Conservation (phyloP, 2,888 invertebrate genomes). For the Papilio elwesi region DNA sequence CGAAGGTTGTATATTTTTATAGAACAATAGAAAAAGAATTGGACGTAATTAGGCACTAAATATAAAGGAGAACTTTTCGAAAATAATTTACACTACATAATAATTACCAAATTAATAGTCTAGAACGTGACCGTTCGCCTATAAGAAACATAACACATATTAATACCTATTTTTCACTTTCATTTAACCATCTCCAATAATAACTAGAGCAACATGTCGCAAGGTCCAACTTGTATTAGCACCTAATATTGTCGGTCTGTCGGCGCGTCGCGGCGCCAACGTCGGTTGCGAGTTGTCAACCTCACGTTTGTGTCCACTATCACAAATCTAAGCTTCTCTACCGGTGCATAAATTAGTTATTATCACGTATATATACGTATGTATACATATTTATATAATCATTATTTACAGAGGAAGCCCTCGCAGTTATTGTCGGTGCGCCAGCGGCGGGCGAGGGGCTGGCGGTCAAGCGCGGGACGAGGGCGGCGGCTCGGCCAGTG, state of each 20-base stretch:
- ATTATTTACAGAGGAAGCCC: constrained; percentile 76
- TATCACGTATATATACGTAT: constrained; percentile 81
- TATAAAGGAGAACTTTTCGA: constrained; percentile 66
- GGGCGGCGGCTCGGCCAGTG: constrained; percentile 84
- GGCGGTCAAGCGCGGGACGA: constrained; percentile 83
- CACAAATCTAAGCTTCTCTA: constrained; percentile 82
- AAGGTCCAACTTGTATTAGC: constrained; percentile 81
- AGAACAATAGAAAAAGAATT: constrained; percentile 71
- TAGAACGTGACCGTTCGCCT: constrained; percentile 73
- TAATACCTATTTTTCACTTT: constrained; percentile 77
- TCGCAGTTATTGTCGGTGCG: constrained; percentile 80
- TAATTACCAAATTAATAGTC: constrained; percentile 67
- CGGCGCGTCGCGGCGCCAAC: constrained; percentile 62
- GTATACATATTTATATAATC: constrained; percentile 76
- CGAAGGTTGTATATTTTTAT: constrained; percentile 70
- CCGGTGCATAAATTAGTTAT: constrained; percentile 79
- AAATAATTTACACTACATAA: constrained; percentile 77
- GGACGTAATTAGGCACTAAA: constrained; percentile 80
- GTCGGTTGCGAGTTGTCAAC: constrained; percentile 72
- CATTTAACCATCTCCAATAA: constrained; percentile 71
- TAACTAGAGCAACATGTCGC: constrained; percentile 76
- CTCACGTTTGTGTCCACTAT: constrained; percentile 76
- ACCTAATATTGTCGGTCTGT: constrained; percentile 84
- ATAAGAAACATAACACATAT: constrained; percentile 77
- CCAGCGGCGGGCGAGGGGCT: constrained; percentile 82